Evolutionary conservation across 2,113 vertebrate species (phyloP), one percentile per base, ranked within the genome.

Genomic region (Geococcyx californianus): DNA sequence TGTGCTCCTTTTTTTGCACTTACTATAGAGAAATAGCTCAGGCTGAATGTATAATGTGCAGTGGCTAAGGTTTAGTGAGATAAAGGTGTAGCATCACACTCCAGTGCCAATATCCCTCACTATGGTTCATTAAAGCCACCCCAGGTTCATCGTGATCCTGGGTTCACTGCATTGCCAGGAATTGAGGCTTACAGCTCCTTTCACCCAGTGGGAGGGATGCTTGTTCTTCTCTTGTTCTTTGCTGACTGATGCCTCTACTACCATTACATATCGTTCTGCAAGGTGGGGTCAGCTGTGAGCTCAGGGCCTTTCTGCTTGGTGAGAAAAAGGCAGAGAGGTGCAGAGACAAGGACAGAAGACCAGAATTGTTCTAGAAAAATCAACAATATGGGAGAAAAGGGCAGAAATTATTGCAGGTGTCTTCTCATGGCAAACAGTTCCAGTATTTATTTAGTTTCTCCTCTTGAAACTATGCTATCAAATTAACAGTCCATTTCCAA

Each of bases 151-250:
- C 0, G 0, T 23, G 36, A 64, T 54, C 16, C 52, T 2, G 7
- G 56, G 62, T 38, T 90, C 56, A 7, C 33, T 31, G 38, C 5
- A 0, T n/a, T 44, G 58, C 67, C 2, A 0, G 2, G 1, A 0
- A 62, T 1, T 42, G 63, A 44, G 52, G 76, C 76, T 80, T 56
- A 45, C 54, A 77, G 70, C 54, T 49, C 54, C 25, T 64, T 44
- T 69, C 63, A 29, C 10, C 44, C 0, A 0, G 3, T 14, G 33
- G 24, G 36, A 38, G 26, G 20, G 40, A 44, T 83, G n/a, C 47
- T 82, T 18, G 18, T 54, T 74, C 54, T 66, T 31, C 79, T 59
- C 67, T 33, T 80, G 24, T 33, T 84, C 59, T 60, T 44, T 13
- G 5, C 40, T 36, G 31, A 44, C n/a, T 5, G 69, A 36, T 56